Base-by-base conservation (phyloP, 2,797 vertebrate genomes). In the Brachyalestes nurse region DNA sequence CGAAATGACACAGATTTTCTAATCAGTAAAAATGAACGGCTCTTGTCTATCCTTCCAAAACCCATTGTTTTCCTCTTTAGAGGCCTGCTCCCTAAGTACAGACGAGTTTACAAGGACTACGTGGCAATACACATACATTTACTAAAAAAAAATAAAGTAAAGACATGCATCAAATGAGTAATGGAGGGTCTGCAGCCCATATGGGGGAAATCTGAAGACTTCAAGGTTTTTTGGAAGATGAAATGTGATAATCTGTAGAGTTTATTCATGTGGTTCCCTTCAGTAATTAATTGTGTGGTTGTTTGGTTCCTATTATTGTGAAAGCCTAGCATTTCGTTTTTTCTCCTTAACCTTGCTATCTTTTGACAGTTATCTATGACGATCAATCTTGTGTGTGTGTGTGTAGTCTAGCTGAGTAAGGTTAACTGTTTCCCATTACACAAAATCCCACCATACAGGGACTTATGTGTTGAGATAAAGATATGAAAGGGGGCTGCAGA, bases 21-120 rank as follows among this genome's bases (percentile, higher is more conserved):
- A 92, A 93, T 94, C 90, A 92, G 90, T n/a, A 87, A 88, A 89
- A 86, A 88, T 91, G 92, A 90, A 85, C 81, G 84, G 88, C 87
- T 89, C 75, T 87, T 90, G 90, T 83, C 88, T 84, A 58, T 89
- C 88, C 87, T 87, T 84, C 83, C 83, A 87, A 89, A 88, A 76
- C 83, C 77, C 74, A 87, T 83, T 28, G 3, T 75, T 75, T 90
- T 89, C 84, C 81, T 89, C 88, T 90, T 89, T 84, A 88, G 83
- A 78, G 65, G 78, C 80, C 83, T 81, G 82, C 87, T 90, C 81
- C 73, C 87, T 86, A 91, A 67, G 42, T 45, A 62, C 34, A 86
- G 83, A 88, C 21, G 62, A 74, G 79, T 87, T 78, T 45, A 84
- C 84, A 81, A 86, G 72, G 81, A 66, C 51, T 66, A 42, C 66